These are phyloP conservation scores for Yponomeuta cagnagella DNA, from an alignment of 2,888 invertebrate species.

Conservation along the genomic window DNA sequence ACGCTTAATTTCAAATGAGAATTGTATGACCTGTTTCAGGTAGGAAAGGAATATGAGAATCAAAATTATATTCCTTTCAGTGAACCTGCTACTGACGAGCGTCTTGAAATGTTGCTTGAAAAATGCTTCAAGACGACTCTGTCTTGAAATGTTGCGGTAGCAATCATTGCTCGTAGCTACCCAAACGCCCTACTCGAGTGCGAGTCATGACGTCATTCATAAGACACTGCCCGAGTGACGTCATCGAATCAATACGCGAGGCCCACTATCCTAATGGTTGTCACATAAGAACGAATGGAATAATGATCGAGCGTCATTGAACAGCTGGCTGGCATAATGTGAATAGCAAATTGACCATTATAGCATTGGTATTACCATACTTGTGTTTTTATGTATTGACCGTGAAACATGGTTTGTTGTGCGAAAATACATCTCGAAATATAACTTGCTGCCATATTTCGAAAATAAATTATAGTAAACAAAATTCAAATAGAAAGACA, in stretches of 20 bases:
- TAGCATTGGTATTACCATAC: slow-evolving; percentile 37
- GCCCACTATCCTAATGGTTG: neutral
- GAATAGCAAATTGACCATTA: slow-evolving; percentile 33
- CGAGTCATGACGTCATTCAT: neutral
- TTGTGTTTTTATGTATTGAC: slow-evolving; percentile 37
- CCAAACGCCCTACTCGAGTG: neutral
- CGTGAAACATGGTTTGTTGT: slow-evolving; percentile 27
- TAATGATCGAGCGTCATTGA: neutral
- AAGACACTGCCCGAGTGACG: neutral
- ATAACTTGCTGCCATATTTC: neutral
- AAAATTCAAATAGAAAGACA: neutral
- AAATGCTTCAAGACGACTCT: neutral
- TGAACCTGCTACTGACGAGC: too few relatives aligned
- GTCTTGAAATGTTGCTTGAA: neutral
- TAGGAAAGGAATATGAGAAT: too few relatives aligned
- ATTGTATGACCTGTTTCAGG: too few relatives aligned
- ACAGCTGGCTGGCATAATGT: slow-evolving; percentile 22
- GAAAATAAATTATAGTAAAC: neutral
- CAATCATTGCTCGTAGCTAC: neutral
- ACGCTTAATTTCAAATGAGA: too few relatives aligned
- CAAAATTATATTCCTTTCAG: too few relatives aligned
- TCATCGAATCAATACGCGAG: neutral
- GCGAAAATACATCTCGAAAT: neutral
- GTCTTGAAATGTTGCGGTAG: neutral
- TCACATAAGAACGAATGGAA: neutral